Evolutionary conservation across 1,140 invertebrate species (phyloP).

Genomic region (Zaprionus capensis): DNA sequence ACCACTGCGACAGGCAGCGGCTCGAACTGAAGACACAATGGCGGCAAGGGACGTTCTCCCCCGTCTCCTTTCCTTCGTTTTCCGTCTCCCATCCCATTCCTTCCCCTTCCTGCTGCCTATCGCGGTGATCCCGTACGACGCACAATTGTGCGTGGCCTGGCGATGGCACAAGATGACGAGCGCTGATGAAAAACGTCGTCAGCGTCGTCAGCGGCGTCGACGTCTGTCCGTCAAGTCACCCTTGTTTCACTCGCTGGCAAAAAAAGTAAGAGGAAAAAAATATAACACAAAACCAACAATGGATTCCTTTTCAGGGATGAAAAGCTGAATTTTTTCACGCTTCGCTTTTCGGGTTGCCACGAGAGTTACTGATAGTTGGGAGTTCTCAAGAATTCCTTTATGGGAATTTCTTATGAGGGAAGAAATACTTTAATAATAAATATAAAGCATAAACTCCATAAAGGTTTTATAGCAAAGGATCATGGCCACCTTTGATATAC

Average conservation of each 20-base stretch:
- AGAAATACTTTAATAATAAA: not conserved
- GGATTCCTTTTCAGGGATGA: slow-evolving; percentile 74
- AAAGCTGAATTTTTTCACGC: slow-evolving; percentile 71
- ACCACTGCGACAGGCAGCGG: slow-evolving; percentile 39
- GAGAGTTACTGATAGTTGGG: slow-evolving; percentile 38
- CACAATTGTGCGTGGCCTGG: slow-evolving; percentile 59
- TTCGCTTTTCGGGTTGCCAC: slow-evolving; percentile 47
- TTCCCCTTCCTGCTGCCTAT: not conserved
- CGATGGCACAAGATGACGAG: slow-evolving; percentile 82
- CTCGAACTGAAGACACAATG: slow-evolving; percentile 50
- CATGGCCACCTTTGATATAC: no score
- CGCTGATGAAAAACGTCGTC: slow-evolving; percentile 79
- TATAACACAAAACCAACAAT: slow-evolving; percentile 67
- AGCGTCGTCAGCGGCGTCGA: slow-evolving; percentile 50
- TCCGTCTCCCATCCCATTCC: slow-evolving; percentile 3
- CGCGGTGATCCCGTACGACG: slow-evolving; percentile 42
- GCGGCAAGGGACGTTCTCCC: slow-evolving; percentile 36
- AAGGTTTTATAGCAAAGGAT: no score
- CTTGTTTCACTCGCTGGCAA: slow-evolving; percentile 57
- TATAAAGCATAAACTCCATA: not conserved
- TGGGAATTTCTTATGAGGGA: not conserved
- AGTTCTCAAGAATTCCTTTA: not conserved
- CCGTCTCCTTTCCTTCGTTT: slow-evolving; percentile 5
- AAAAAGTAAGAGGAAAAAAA: slow-evolving; percentile 28
- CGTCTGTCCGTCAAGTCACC: slow-evolving; percentile 80